Evolutionary conservation across 2,113 vertebrate species (phyloP), one percentile per base, ranked within the genome.

Genomic region (Corydoras maculifer): DNA sequence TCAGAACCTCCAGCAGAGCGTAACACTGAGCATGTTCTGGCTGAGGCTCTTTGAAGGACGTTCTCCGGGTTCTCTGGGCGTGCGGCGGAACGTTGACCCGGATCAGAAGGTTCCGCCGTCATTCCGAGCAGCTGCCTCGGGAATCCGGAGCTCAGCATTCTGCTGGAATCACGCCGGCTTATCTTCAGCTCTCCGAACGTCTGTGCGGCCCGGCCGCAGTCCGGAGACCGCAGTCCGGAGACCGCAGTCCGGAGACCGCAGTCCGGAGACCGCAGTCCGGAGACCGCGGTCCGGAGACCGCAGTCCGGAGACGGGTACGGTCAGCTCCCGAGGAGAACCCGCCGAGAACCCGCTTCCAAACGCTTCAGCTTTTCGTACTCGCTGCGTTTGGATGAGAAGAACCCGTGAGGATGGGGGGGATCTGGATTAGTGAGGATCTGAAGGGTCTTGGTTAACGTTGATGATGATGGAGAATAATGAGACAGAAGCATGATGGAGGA

Each of bases 111-210:
- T 8, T 9, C 12, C 43, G 60, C 5, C 11, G 18, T n/a, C 9
- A 43, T 32, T 15, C 54, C 35, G 31, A 68, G 43, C 66, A 68
- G 55, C 66, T 59, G 66, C 48, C 49, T 9, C n/a, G 58, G 54
- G 58, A 68, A 68, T 32, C 66, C 29, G 32, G 32, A 55, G 18
- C 58, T 68, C 58, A 68, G 31, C 15, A 18, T 59, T 58, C 48
- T 9, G 31, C 48, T 48, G 66, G 55, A 68, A 68, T 68, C 55
- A 48, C 7, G 12, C 58, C 54, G 18, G 55, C 48, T 59, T 59
- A 48, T 35, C 58, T 68, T 68, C 31, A 43, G 43, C 66, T 68
- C 49, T 32, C 3, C 43, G 55, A 68, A 31, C 66, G 35, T 68
- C 66, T 68, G 66, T 15, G 48, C 13, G 14, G 25, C 4, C 6